Evolutionary conservation across 2,888 invertebrate species (phyloP).

Genomic region (Nymphalis polychloros): DNA sequence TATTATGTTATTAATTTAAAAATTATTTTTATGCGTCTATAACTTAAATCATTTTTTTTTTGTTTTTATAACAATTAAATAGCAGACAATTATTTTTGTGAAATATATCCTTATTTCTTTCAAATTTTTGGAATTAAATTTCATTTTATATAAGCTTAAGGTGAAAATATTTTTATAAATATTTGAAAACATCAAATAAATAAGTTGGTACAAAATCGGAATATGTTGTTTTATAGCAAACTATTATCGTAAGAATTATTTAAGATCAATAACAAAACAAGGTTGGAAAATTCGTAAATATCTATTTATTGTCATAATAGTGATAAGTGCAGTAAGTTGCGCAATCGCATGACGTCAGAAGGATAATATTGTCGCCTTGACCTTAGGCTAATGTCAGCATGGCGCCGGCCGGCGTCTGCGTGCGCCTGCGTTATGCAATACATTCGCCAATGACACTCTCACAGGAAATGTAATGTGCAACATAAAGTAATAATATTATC

Average conservation of each 20-base stretch:
- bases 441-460: slow-evolving; percentile 41
- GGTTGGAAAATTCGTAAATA: neutral
- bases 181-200: too few species aligned
- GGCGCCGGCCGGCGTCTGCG: slow-evolving; percentile 56
- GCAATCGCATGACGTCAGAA: slow-evolving; percentile 58
- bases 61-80: neutral
- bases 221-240: too few species aligned
- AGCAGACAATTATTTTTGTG: neutral
- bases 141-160: neutral
- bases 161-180: too few species aligned
- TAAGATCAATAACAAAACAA: too few species aligned
- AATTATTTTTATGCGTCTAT: neutral
- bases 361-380: slow-evolving; percentile 74
- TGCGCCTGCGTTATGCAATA: slow-evolving; percentile 57
- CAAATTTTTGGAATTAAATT: neutral
- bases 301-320: slow-evolving; percentile 22
- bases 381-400: slow-evolving; percentile 68
- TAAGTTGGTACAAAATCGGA: too few species aligned
- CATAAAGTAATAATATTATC: slow-evolving; percentile 11
- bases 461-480: slow-evolving; percentile 42
- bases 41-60: neutral
- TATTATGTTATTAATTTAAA: neutral
- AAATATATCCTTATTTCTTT: neutral
- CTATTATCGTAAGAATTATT: too few species aligned
- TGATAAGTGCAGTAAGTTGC: slow-evolving; percentile 36